Evolutionary conservation across 2,797 vertebrate species (phyloP), one percentile per base, ranked within the genome.

Genomic region (Corythornis leucogaster): DNA sequence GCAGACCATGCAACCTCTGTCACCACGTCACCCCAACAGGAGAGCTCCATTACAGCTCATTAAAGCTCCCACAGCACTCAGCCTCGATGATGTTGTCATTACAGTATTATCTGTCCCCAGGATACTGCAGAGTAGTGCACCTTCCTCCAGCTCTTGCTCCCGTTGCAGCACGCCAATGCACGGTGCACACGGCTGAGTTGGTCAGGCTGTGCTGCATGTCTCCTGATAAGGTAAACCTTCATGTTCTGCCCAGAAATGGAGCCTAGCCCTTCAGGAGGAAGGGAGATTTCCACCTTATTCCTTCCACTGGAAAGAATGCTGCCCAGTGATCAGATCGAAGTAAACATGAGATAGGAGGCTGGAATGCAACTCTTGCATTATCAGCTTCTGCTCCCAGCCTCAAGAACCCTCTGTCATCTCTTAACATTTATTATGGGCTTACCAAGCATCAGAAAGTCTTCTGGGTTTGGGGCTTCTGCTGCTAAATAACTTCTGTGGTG

Each of bases 271-370:
- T 31, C 76, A 85, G 69, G 75, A 80, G 40, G 51, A 85, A 89
- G 64, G 70, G 73, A 73, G 67, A 80, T 78, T 87, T 50, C 33
- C 45, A 6, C 67, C 78, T 83, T 85, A 40, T 61, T 93, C 67
- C 46, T 93, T 95, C 51, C 66, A 31, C 38, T 89, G 81, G 57
- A 89, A 94, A 73, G 86, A 90, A 89, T 95, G 86, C 59, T 93
- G 33, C 63, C 38, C 38, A 42, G 81, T 73, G 55, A 57, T 90
- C 79, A 87, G 76, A 61, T 57, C 55, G 62, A 80, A 85, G 66
- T 89, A 92, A 92, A 86, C 81, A 87, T 0, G 1, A 93, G 92
- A 83, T 83, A 91, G 58, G 57, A 46, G 14, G 16, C 40, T 87
- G 92, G 93, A 93, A 92, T 75, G 85, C 82, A 76, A 11, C 58